Evolutionary conservation across 2,888 invertebrate species (phyloP).

Genomic region (Drosophila anceps): DNA sequence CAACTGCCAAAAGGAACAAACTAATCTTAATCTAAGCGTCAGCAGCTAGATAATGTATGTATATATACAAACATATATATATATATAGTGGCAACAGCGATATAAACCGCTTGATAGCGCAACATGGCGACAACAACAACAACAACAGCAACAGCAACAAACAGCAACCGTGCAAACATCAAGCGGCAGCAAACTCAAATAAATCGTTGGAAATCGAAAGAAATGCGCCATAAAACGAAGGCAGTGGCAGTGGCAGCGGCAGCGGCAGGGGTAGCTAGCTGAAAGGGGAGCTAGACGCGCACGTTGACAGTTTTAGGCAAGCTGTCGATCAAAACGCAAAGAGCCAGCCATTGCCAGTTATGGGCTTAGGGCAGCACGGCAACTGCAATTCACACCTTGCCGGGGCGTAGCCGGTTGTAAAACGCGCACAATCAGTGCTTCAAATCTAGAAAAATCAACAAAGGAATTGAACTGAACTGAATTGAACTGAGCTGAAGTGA

Average conservation of each 20-base stretch:
- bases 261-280: too few species aligned
- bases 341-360: conserved; percentile 19
- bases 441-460: conserved; percentile 79
- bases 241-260: not conserved
- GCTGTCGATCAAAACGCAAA: conserved; percentile 74
- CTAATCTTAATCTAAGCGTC: conserved; percentile 77
- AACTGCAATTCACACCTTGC: conserved; percentile 70
- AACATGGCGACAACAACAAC: conserved; percentile 41
- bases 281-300: conserved; percentile 40
- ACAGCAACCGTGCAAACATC: conserved; percentile 74
- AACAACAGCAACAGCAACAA: conserved; percentile 20
- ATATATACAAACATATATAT: not conserved
- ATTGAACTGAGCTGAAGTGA: conserved; percentile 63
- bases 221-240: conserved; percentile 73
- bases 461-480: conserved; percentile 72
- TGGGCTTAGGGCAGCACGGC: conserved; percentile 42
- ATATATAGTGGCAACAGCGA: conserved; percentile 48
- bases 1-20: conserved; percentile 38
- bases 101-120: conserved; percentile 51
- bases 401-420: conserved; percentile 60
- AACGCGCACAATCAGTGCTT: conserved; percentile 74
- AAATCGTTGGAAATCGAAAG: conserved; percentile 75
- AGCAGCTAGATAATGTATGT: conserved; percentile 19
- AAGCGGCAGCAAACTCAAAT: conserved; percentile 65
- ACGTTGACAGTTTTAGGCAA: conserved; percentile 81